phyloP scores from a whole-genome alignment of 2,888 invertebrate genomes.

The Dascillus cervinus region DNA sequence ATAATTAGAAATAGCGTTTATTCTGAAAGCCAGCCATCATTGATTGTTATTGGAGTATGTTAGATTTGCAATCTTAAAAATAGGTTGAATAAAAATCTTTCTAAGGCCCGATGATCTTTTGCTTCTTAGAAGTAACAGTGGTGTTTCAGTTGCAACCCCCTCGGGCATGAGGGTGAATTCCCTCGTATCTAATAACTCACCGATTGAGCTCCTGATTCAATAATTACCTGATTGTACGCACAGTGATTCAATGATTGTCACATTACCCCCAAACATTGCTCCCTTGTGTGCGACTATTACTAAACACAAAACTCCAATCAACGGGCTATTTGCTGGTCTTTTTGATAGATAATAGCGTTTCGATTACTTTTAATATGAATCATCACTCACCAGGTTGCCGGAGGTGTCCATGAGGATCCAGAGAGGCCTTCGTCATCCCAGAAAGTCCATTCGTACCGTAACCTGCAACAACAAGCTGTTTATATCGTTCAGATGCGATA shows the following conservation, averaged over 20 bases:
- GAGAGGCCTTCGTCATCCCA: slow-evolving; percentile 72
- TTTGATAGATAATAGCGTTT: slow-evolving; percentile 17
- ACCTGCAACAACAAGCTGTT: slow-evolving; percentile 53
- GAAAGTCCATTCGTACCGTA: slow-evolving; percentile 76
- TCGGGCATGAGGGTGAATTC: slow-evolving; percentile 20
- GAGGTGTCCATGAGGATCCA: slow-evolving; percentile 84
- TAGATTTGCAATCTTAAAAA: too few relatives aligned
- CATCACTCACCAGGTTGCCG: slow-evolving; percentile 85
- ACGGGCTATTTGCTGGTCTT: slow-evolving; percentile 24
- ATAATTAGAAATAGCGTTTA: too few relatives aligned
- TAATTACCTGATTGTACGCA: slow-evolving; percentile 41
- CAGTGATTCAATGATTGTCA: slow-evolving; percentile 37
- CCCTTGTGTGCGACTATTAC: slow-evolving; percentile 31
- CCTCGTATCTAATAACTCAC: slow-evolving; percentile 31
- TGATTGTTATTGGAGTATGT: too few relatives aligned
- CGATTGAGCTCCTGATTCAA: slow-evolving; percentile 37
- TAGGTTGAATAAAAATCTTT: too few relatives aligned
- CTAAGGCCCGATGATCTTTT: too few relatives aligned
- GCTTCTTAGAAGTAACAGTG: too few relatives aligned
- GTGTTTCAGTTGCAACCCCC: too few relatives aligned
- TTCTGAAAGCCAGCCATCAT: too few relatives aligned
- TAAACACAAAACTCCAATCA: slow-evolving; percentile 25
- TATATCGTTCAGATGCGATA: neutral
- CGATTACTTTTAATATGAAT: slow-evolving; percentile 11
- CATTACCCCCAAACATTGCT: slow-evolving; percentile 34